Conservation (phyloP, 2,797 vertebrate genomes). For the Manis pentadactyla region DNA sequence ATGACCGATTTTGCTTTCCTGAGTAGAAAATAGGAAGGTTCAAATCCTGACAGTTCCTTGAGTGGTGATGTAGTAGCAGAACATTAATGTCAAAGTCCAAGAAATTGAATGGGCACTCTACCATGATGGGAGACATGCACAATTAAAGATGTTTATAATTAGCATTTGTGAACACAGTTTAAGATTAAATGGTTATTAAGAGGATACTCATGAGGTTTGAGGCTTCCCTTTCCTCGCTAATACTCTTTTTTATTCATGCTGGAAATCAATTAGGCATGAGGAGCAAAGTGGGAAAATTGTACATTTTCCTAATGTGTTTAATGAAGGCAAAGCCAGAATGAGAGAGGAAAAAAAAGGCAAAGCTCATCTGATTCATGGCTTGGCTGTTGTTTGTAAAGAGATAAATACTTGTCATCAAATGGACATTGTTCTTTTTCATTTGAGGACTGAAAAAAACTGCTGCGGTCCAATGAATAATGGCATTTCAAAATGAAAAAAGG, state of each 20-base stretch:
- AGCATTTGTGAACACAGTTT: conserved; percentile 78
- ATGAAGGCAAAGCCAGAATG: conserved; percentile 52
- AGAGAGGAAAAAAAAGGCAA: conserved; percentile 11
- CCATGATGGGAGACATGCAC: not conserved
- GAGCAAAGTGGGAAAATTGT: conserved; percentile 58
- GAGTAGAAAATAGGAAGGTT: not conserved
- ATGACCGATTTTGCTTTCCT: not conserved
- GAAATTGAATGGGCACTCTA: conserved; percentile 74
- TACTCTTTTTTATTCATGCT: not conserved
- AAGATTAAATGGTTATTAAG: conserved; percentile 67
- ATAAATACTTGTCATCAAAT: conserved; percentile 55
- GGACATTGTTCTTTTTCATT: not conserved
- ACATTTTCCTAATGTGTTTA: conserved; percentile 40
- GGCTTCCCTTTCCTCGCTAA: conserved; percentile 40
- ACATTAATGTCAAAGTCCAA: conserved; percentile 70
- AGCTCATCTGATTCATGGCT: not conserved
- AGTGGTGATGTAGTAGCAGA: conserved; percentile 49
- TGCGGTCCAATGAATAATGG: not conserved
- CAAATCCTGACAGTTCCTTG: not conserved
- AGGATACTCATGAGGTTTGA: conserved; percentile 61
- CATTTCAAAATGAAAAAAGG: not conserved
- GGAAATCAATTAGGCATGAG: conserved; percentile 71
- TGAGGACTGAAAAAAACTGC: conserved; percentile 35
- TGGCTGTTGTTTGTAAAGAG: not conserved
- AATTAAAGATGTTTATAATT: conserved; percentile 80